Percentiles rank a stretch among this genome's conserved stretches.
These are phyloP conservation scores for Archaeoteleia sp. DNA, from an alignment of 2,888 invertebrate genomes.

Conservation along the genomic window DNA sequence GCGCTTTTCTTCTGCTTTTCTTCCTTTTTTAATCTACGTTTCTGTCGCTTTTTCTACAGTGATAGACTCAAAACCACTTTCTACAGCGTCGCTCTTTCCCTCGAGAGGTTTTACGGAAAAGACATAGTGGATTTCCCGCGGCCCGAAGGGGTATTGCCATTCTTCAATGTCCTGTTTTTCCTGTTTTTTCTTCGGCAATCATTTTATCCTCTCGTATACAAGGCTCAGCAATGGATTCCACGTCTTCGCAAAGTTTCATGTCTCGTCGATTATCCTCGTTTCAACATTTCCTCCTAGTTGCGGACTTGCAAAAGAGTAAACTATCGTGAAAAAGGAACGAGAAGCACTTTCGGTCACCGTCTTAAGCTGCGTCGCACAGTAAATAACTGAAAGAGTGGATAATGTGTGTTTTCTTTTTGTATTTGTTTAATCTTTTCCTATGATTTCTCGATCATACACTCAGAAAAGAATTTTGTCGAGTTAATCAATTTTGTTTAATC, in stretches of 20 bases:
- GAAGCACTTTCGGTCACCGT: no score
- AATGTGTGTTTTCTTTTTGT: no score
- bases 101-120: slow-evolving; percentile 34
- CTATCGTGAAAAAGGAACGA: slow-evolving; percentile 2
- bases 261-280: slow-evolving; percentile 42
- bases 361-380: no score
- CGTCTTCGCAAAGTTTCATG: slow-evolving; percentile 28
- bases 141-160: slow-evolving; percentile 38
- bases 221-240: slow-evolving; percentile 18
- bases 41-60: slow-evolving; percentile 12
- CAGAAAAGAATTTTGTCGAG: no score
- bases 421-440: no score
- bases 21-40: slow-evolving; percentile 28
- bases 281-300: slow-evolving; percentile 8
- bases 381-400: no score
- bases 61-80: slow-evolving; percentile 33
- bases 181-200: slow-evolving; percentile 46
- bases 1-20: slow-evolving; percentile 1
- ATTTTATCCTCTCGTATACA: slow-evolving; percentile 43
- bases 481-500: no score
- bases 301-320: slow-evolving; percentile 39
- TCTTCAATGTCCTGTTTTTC: slow-evolving; percentile 53
- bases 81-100: slow-evolving; percentile 25
- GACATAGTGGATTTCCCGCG: slow-evolving; percentile 34
- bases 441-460: no score